These are phyloP conservation scores for Parnassius glacialis DNA, from an alignment of 2,888 invertebrate genomes.

Conservation along the genomic window DNA sequence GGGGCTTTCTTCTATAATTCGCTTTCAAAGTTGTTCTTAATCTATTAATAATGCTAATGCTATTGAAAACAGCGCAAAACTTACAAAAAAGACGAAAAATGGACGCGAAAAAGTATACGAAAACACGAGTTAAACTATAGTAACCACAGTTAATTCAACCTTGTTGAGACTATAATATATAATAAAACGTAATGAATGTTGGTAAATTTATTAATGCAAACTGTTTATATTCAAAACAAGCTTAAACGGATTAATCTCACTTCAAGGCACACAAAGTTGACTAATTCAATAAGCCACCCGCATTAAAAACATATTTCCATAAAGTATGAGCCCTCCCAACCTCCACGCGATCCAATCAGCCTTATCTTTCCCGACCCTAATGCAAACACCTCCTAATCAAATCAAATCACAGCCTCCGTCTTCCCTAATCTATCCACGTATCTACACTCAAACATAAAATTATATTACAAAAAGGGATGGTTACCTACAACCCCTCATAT, in stretches of 20 bases:
- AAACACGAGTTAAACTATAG: too few species aligned
- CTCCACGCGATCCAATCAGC: conserved; percentile 72
- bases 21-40: conserved; percentile 15
- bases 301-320: conserved; percentile 81
- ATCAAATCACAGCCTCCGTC: conserved; percentile 80
- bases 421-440: conserved; percentile 79
- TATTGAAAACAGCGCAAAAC: conserved; percentile 9
- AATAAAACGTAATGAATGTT: too few species aligned
- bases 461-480: conserved; percentile 79
- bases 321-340: conserved; percentile 48
- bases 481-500: conserved; percentile 76
- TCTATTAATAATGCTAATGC: conserved; percentile 17
- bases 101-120: too few species aligned
- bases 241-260: conserved; percentile 63
- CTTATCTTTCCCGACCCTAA: conserved; percentile 73
- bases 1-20: conserved; percentile 29
- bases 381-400: conserved; percentile 80
- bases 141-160: too few species aligned
- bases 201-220: not conserved
- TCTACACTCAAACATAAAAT: conserved; percentile 77
- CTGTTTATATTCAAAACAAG: conserved; percentile 52
- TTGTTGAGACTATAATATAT: too few species aligned
- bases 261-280: conserved; percentile 63
- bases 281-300: conserved; percentile 78
- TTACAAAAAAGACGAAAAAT: too few species aligned